Base-by-base conservation (phyloP, 2,113 vertebrate species). In the Apteryx mantelli region DNA sequence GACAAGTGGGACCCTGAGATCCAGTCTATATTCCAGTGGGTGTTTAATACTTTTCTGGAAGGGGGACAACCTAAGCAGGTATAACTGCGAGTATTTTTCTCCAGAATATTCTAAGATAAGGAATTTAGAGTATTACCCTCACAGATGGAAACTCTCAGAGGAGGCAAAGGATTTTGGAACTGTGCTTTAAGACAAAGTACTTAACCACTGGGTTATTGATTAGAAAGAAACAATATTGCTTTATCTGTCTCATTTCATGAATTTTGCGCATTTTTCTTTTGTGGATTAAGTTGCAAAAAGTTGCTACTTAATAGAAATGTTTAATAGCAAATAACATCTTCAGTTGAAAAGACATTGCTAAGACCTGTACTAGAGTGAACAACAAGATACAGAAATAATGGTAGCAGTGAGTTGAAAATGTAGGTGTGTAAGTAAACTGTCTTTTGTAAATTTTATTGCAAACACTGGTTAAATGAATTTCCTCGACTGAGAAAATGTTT, bases 371-470 rank as follows among this genome's bases (percentile, higher is more conserved):
- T 58, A 5, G 19, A 48, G 22, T 25, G 56, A 71, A 52, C 30
- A 91, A 20, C 9, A 44, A 32, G 61, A 10, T 28, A 75, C 3
- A 19, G 32, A 48, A 88, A 52, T 80, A 24, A 42, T 10, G 7
- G 2, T 9, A 73, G 48, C 69, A 50, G 14, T 32, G 63, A 76
- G 21, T 22, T 71, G 8, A 5, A 80, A 60, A 65, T 3, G 2
- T 36, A 5, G 8, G 4, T 0, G 0, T 66, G 36, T 52, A 20
- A 73, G 9, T 79, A 48, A 87, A 76, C 5, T 4, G 16, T 63
- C 4, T 58, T 24, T 13, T 74, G 42, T 40, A 88, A 46, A 87
- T 82, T 48, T 91, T 60, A 18, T 5, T 11, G 10, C 13, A 28
- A 58, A 13, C 21, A 7, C 2, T 71, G 25, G 11, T 17, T 40